Percentiles rank a stretch among this genome's conserved stretches.
These are phyloP conservation scores for Metacarcinus magister DNA, from an alignment of 2,888 invertebrate species.

Conservation along the genomic window DNA sequence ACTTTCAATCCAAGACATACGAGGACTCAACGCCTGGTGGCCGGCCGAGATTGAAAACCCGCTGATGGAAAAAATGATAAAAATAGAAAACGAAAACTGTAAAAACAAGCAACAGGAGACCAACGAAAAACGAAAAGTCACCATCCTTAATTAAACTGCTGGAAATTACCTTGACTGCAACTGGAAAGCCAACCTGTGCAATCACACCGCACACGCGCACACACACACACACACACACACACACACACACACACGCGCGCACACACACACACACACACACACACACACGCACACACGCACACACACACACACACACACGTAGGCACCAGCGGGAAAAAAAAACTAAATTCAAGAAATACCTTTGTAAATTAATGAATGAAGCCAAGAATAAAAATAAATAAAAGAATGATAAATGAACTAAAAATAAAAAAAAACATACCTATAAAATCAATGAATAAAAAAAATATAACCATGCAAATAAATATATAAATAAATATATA, in stretches of 20 bases:
- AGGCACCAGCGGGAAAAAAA: neutral
- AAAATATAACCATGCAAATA: neutral
- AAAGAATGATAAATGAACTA: neutral
- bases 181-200: neutral
- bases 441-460: neutral
- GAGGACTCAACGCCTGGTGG: neutral
- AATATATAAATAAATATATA: neutral
- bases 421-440: neutral
- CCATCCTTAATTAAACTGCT: conserved; percentile 7
- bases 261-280: too few species aligned
- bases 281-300: too few species aligned
- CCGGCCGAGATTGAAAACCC: neutral
- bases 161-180: neutral
- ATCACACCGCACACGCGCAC: too few species aligned
- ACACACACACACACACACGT: neutral
- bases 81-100: neutral
- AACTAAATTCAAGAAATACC: too few species aligned
- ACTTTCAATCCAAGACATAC: neutral
- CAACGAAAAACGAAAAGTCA: neutral
- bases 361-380: neutral
- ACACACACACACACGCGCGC: too few species aligned
- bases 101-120: neutral
- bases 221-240: too few species aligned
- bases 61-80: neutral
- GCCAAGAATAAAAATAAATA: neutral